A percentile compares a stretch with the other conserved stretches of the same genome.
Evolutionary conservation across 2,888 invertebrate genomes (phyloP).

Genomic region (Athalia circularis): DNA sequence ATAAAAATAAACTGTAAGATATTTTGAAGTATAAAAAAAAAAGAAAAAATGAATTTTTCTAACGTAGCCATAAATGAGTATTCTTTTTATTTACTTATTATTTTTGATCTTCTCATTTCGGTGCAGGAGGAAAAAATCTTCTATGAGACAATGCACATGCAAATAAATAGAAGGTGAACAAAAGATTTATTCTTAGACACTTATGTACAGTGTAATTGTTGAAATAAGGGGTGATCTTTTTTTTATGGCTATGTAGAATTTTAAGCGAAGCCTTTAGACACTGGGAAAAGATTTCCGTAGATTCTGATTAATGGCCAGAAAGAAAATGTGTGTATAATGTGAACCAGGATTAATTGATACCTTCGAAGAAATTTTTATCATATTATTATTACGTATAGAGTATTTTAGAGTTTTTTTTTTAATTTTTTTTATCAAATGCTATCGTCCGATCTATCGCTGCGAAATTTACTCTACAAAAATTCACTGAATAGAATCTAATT

Average conservation of each 20-base stretch:
- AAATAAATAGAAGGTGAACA: slow-evolving; percentile 1
- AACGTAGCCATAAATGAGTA: slow-evolving; percentile 30
- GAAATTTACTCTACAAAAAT: background rate
- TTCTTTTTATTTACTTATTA: background rate
- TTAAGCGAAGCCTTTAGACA: background rate
- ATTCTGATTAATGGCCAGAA: background rate
- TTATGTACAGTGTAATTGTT: too few relatives aligned
- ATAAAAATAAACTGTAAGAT: slow-evolving; percentile 44
- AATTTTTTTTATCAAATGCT: background rate
- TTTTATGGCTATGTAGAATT: background rate
- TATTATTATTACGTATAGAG: slow-evolving; percentile 24
- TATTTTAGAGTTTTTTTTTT: slow-evolving; percentile 26
- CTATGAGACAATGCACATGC: slow-evolving; percentile 19
- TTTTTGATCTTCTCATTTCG: background rate
- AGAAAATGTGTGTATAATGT: background rate
- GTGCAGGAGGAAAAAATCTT: slow-evolving; percentile 14
- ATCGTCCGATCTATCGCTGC: slow-evolving; percentile 18
- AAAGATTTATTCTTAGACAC: background rate
- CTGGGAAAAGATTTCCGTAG: background rate
- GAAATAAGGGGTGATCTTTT: background rate
- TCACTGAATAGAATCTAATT: background rate
- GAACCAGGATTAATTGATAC: slow-evolving; percentile 8
- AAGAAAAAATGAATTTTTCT: slow-evolving; percentile 6
- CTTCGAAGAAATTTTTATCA: slow-evolving; percentile 1
- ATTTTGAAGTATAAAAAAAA: slow-evolving; percentile 9